phyloP scores from a whole-genome alignment of 2,113 vertebrate genomes.

The Solenodon paradoxus region DNA sequence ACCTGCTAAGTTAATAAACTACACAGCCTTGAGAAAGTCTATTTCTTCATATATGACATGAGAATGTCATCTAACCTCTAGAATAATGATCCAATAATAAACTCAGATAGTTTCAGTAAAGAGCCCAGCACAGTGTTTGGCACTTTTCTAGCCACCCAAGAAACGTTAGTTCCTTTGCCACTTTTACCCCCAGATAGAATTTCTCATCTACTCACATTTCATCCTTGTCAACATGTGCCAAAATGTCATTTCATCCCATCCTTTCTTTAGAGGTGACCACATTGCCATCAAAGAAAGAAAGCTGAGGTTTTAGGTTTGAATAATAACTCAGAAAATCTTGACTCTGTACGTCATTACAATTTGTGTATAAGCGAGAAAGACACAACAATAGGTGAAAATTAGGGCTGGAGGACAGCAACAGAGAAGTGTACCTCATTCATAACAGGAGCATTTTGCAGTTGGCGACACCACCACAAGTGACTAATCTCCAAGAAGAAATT shows the following conservation, averaged over 20 bases:
- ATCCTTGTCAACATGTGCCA: neutral
- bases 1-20: neutral
- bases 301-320: conserved; percentile 2
- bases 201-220: conserved; percentile 37
- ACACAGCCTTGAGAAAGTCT: conserved; percentile 24
- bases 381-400: conserved; percentile 52
- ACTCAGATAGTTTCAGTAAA: neutral
- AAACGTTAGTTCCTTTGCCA: neutral
- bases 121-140: neutral
- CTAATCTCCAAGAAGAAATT: conserved; percentile 68
- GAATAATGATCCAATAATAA: neutral
- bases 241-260: conserved; percentile 26
- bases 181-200: neutral
- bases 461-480: conserved; percentile 45
- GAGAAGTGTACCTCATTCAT: conserved; percentile 44
- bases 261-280: neutral
- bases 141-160: neutral
- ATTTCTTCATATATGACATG: conserved; percentile 17
- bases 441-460: conserved; percentile 63
- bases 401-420: neutral
- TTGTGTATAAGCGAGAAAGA: conserved; percentile 27
- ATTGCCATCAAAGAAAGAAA: conserved; percentile 19
- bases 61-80: neutral
- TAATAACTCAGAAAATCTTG: conserved; percentile 45
- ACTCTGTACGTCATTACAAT: conserved; percentile 25